Evolutionary conservation across 2,797 vertebrate species (phyloP), one percentile per base, ranked within the genome.

Genomic region (Champsocephalus esox): DNA sequence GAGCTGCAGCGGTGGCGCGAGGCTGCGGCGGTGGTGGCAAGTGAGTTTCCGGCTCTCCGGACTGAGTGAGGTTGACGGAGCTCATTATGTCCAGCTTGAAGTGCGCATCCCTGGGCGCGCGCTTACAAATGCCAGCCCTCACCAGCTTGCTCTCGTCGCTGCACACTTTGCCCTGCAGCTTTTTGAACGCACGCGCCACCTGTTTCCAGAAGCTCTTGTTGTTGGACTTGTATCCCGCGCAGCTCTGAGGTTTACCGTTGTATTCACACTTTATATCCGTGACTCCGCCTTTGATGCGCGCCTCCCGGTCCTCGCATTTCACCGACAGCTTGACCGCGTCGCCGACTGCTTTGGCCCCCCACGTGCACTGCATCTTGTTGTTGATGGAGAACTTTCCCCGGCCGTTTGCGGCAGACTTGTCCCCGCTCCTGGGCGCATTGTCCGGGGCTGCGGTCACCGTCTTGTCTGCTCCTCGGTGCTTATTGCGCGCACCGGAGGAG

Each of bases 201-300:
- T 98, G 96, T 54, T 94, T 97, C 97, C 97, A 98, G 80, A 95
- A 98, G 70, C 44, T 54, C 16, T 82, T 89, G 12, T 88, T 80
- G 51, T 94, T 85, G 66, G 88, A 65, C 13, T 4, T 34, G 75
- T 93, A 95, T 9, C 88, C 91, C 0, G 93, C 74, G 57, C 98
- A 99, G 0, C 77, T 64, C 0, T 89, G 75, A 12, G 97, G 96
- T 10, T 91, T 93, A 45, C 90, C 96, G 0, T 79, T 81, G 89
- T 96, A 99, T 3, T 92, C 73, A 3, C 98, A 99, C 41, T 73
- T 68, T 49, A 89, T 0, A 0, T 71, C 48, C 12, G 73, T 57
- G 12, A 59, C 14, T 7, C 79, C 85, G 1, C 82, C 80, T 12
- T 12, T 38, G 11, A 60, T 1, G 19, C 62, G 81, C 16, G 85